Evolutionary conservation across 2,888 invertebrate species (phyloP).

Genomic region (Eustalomyia histrio): DNA sequence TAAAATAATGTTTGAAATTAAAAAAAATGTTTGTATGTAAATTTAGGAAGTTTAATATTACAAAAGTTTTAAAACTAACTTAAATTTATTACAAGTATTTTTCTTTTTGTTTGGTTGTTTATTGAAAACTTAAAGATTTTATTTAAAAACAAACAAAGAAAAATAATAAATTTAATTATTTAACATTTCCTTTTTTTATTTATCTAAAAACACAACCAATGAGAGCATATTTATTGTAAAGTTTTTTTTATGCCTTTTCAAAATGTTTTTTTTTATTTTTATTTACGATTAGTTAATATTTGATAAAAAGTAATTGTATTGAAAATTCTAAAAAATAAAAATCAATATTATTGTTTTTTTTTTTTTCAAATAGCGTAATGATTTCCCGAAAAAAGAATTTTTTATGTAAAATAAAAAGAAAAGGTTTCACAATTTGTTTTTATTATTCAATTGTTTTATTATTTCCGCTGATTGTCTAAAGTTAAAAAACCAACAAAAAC

Average conservation of each 20-base stretch:
- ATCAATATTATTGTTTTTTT: slow-evolving; percentile 9
- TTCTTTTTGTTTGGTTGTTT: slow-evolving; percentile 16
- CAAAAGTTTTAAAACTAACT: slow-evolving; percentile 50
- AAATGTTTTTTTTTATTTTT: slow-evolving; percentile 47
- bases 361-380: slow-evolving; percentile 32
- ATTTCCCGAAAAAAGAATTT: slow-evolving; percentile 18
- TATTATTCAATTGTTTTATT: slow-evolving; percentile 55
- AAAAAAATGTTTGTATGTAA: slow-evolving; percentile 22
- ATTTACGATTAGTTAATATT: slow-evolving; percentile 56
- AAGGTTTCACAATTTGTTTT: slow-evolving; percentile 25
- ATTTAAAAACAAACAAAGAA: slow-evolving; percentile 4
- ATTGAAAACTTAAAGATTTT: slow-evolving; percentile 7
- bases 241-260: slow-evolving; percentile 57
- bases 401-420: background rate
- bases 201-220: slow-evolving; percentile 80
- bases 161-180: slow-evolving; percentile 32
- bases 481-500: slow-evolving; percentile 55
- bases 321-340: background rate
- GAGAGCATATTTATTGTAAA: slow-evolving; percentile 77
- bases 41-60: slow-evolving; percentile 44
- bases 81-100: slow-evolving; percentile 2
- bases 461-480: slow-evolving; percentile 65
- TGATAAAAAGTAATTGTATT: slow-evolving; percentile 6
- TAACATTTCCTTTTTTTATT: slow-evolving; percentile 60
- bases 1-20: slow-evolving; percentile 26